Percentiles rank a stretch among this genome's conserved stretches.
Evolutionary conservation across 2,797 vertebrate genomes (phyloP).

Genomic region (Eupleurogrammus muticus): DNA sequence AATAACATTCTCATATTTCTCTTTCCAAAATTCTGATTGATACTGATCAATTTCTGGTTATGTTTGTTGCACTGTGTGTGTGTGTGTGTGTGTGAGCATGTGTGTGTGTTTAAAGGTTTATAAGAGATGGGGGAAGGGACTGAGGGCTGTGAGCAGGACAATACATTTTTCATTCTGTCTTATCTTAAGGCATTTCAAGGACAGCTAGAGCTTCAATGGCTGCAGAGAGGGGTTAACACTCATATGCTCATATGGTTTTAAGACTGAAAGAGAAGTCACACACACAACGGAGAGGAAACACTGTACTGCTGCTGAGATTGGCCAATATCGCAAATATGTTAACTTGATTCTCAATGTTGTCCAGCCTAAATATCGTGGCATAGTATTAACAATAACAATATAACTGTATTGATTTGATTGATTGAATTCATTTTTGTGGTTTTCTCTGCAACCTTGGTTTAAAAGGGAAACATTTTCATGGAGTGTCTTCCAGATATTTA

Average conservation of each 20-base stretch:
- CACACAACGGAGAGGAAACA: not conserved
- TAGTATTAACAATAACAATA: too few relatives aligned
- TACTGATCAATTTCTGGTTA: not conserved
- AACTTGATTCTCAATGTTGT: too few relatives aligned
- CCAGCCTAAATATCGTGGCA: too few relatives aligned
- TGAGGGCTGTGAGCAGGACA: slow-evolving; percentile 1
- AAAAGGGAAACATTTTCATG: too few relatives aligned
- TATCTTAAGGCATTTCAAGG: slow-evolving; percentile 41
- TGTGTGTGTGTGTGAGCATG: slow-evolving; percentile 5
- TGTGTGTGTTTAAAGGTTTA: not conserved
- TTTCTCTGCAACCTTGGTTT: too few relatives aligned
- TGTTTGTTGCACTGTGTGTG: not conserved
- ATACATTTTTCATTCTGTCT: slow-evolving; percentile 31
- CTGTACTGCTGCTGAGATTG: not conserved
- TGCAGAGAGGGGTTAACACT: not conserved
- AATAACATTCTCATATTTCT: not conserved
- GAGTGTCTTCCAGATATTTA: too few relatives aligned
- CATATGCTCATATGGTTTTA: not conserved
- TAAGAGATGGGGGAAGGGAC: slow-evolving; percentile 26
- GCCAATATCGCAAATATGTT: too few relatives aligned
- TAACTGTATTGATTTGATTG: too few relatives aligned
- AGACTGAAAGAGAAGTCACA: not conserved
- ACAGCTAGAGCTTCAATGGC: slow-evolving; percentile 4
- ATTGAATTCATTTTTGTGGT: too few relatives aligned
- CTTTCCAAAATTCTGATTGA: not conserved